Percentiles rank a stretch among this genome's conserved stretches.
phyloP scores from a whole-genome alignment of 2,797 vertebrate genomes.

The Phoebastria nigripes region DNA sequence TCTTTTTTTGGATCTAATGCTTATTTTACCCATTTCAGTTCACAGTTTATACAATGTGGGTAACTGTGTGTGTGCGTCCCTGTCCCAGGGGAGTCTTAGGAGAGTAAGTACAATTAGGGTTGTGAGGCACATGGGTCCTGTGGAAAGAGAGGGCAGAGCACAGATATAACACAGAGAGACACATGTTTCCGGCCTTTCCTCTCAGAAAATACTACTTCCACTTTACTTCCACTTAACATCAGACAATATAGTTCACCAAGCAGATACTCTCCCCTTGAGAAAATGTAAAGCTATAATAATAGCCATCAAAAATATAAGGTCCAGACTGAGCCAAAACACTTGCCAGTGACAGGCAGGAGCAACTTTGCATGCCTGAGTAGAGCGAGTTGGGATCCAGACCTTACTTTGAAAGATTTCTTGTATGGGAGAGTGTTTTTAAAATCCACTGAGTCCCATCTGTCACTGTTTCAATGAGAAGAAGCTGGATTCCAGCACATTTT shows the following conservation, averaged over 20 bases:
- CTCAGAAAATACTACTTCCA: neutral
- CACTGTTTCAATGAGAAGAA: slow-evolving; percentile 26
- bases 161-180: neutral
- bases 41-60: rapidly evolving
- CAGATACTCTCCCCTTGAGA: neutral
- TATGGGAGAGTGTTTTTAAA: slow-evolving; percentile 13
- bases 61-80: neutral
- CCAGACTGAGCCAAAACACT: neutral
- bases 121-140: neutral
- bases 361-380: neutral
- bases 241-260: neutral
- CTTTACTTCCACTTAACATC: neutral
- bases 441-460: neutral
- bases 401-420: neutral
- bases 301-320: neutral
- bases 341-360: neutral
- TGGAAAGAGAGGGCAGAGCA: neutral
- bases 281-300: slow-evolving; percentile 11
- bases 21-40: neutral
- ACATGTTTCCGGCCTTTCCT: neutral
- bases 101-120: neutral
- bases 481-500: slow-evolving; percentile 41
- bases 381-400: neutral
- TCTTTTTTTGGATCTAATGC: neutral
- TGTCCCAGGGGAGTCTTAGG: neutral